Conservation (phyloP, 2,797 vertebrate genomes). For the Calcarius lapponicus region DNA sequence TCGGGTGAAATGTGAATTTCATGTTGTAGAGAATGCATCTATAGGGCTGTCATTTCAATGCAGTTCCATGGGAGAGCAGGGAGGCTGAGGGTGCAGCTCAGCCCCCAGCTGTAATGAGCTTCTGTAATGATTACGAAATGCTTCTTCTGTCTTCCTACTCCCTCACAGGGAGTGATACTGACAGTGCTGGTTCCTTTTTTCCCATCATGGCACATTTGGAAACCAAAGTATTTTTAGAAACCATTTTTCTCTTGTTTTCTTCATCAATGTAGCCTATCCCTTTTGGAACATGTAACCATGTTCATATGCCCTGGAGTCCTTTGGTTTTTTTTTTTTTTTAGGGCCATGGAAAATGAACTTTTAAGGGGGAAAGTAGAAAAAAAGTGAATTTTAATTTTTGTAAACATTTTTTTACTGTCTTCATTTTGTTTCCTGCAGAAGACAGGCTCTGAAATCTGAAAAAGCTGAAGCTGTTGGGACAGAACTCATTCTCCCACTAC, state of each 20-base stretch:
- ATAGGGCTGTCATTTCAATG: background rate
- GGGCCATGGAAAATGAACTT: background rate
- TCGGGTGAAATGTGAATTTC: background rate
- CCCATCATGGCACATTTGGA: slow-evolving; percentile 1
- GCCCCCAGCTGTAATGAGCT: background rate
- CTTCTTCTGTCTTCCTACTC: slow-evolving; percentile 8
- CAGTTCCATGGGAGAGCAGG: background rate
- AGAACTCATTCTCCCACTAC: background rate
- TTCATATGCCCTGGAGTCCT: background rate
- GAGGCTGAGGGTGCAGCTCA: background rate
- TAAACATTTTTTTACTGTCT: background rate
- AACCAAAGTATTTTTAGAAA: slow-evolving; percentile 47
- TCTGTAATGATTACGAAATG: slow-evolving; percentile 25
- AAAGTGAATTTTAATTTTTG: background rate
- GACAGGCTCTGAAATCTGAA: background rate
- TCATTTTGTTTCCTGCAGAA: background rate
- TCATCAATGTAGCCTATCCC: background rate
- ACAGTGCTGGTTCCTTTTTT: slow-evolving; percentile 20
- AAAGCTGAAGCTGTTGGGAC: background rate
- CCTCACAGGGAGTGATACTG: background rate
- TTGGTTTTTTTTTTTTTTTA: background rate
- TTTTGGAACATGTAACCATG: background rate
- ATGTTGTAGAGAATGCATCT: background rate
- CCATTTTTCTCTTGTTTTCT: background rate
- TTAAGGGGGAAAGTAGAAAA: background rate